Evolutionary conservation across 37 sponge, comb jelly and placozoan species (phyloP).

Genomic region (Ianthella basta): DNA sequence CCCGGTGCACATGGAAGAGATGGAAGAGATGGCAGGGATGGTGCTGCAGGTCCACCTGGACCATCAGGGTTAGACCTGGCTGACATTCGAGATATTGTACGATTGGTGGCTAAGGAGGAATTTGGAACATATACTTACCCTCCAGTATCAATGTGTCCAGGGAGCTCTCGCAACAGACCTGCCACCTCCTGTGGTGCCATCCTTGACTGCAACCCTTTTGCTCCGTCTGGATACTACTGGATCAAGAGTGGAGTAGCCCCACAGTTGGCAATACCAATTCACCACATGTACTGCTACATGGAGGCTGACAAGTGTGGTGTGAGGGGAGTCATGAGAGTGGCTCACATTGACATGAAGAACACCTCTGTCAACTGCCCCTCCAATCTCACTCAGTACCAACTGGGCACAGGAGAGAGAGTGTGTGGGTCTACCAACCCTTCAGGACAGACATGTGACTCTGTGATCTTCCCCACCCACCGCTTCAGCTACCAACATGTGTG

Average conservation of each 20-base stretch:
- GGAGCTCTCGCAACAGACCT: neutral
- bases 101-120: neutral
- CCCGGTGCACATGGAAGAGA: neutral
- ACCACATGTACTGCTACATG: conserved; percentile 2
- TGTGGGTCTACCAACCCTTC: neutral
- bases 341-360: conserved; percentile 2
- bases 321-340: conserved; percentile 26
- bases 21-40: too few relatives aligned
- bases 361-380: neutral
- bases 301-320: conserved; percentile 26
- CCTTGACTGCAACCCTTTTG: conserved; percentile 4
- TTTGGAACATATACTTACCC: neutral
- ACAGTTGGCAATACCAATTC: neutral
- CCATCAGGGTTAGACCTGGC: neutral
- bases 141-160: too few relatives aligned
- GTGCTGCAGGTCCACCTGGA: neutral
- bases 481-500: neutral
- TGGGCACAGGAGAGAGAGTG: neutral
- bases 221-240: conserved; percentile 10
- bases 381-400: neutral
- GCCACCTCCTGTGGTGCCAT: conserved; percentile 4
- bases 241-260: neutral
- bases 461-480: conserved; percentile 19
- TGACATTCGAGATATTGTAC: conserved; percentile 3
- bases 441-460: neutral